Evolutionary conservation across 2,797 vertebrate genomes (phyloP), one percentile per base, ranked within the genome.

Genomic region (Chaenodraco wilsoni): DNA sequence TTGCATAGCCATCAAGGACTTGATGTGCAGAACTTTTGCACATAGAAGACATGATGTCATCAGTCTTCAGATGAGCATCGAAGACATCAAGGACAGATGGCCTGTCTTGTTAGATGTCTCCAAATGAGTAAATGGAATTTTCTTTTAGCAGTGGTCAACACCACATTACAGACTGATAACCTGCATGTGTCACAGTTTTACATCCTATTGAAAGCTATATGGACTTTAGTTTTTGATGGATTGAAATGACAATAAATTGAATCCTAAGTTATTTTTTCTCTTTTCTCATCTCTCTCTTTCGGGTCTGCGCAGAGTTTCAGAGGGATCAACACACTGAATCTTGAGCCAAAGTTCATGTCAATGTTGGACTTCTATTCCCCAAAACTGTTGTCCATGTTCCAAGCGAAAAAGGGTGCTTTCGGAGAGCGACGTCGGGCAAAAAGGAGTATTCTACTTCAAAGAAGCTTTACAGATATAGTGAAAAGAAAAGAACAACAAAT

Each of bases 291-390:
- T 27, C 23, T 27, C 23, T 27, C 23, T 27, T 33, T 33, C 44
- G 49, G 61, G 61, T 63, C 31, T 49, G 19, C 16, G 31, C 61
- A 19, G 61, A 63, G 45, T 63, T 63, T 7, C 61, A 49, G 14
- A 27, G 11, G 31, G 37, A 63, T 21, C 21, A 21, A 21, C 21
- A 21, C 44, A 4, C 16, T 48, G 48, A 62, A 48, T 48, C 60
- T 62, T 62, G 60, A n/a, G n/a, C n/a, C n/a, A n/a, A n/a, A n/a
- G 48, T 48, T 62, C 44, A 62, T 48, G 60, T 62, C n/a, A 15
- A 48, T 13, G 60, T 62, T 48, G 6, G 60, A 62, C 44, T 44
- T 33, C 16, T 62, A 62, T 44, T 31, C 60, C 45, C 60, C 60
- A 13, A 48, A 62, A 62, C n/a, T n/a, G n/a, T n/a, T n/a, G n/a